These are phyloP conservation scores for Latrodectus geometricus DNA, from an alignment of 1,140 invertebrate species.

Conservation along the genomic window DNA sequence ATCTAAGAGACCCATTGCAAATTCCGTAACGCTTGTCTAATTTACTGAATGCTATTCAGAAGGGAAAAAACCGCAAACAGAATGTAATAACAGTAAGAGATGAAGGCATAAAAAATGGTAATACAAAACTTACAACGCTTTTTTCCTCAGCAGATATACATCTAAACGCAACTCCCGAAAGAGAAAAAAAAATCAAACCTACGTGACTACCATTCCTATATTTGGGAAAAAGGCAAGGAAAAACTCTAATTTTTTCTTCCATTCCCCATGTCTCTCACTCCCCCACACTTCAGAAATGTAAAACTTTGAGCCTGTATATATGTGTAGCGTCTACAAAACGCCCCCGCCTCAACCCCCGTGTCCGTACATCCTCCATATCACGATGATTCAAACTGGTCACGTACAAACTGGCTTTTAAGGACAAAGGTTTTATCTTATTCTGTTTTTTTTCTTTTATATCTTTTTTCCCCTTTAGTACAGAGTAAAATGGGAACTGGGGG, in stretches of 20 bases:
- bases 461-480: background rate
- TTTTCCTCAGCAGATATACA: constrained; percentile 23
- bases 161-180: constrained; percentile 39
- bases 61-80: background rate
- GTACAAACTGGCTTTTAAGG: constrained; percentile 53
- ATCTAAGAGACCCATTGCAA: constrained; percentile 5
- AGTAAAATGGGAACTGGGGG: background rate
- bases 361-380: background rate
- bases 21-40: constrained; percentile 46
- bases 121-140: constrained; percentile 25
- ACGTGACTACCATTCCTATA: constrained; percentile 20
- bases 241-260: background rate
- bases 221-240: constrained; percentile 19
- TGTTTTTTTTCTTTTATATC: background rate
- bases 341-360: background rate
- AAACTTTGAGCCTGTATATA: constrained; percentile 20
- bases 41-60: constrained; percentile 36
- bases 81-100: constrained; percentile 43
- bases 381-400: constrained; percentile 47
- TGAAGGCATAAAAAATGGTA: constrained; percentile 4
- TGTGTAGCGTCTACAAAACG: constrained; percentile 41
- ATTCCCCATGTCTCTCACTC: background rate
- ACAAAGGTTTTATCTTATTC: constrained; percentile 20
- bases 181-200: constrained; percentile 14
- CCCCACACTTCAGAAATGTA: constrained; percentile 44